These are phyloP conservation scores for Rachycentron canadum DNA, from an alignment of 2,797 vertebrate species.

Conservation along the genomic window DNA sequence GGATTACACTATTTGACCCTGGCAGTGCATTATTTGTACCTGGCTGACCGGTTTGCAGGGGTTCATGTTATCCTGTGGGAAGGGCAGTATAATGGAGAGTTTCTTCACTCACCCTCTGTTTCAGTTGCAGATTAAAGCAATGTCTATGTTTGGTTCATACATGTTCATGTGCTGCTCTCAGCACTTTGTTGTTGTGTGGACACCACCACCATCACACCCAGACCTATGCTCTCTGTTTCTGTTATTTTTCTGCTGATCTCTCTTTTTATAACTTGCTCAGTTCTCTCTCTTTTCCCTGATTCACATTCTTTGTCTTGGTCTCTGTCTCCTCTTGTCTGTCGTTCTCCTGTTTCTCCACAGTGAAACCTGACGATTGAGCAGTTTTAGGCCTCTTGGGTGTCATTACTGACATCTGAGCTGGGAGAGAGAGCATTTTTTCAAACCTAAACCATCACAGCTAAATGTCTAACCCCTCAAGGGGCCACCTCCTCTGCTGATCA, in stretches of 20 bases:
- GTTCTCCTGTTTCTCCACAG: slow-evolving; percentile 59
- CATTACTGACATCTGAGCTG: slow-evolving; percentile 72
- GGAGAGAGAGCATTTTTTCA: slow-evolving; percentile 31
- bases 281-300: slow-evolving; percentile 2
- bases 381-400: slow-evolving; percentile 71
- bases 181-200: slow-evolving; percentile 41
- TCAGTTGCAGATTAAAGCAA: slow-evolving; percentile 20
- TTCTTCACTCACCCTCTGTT: slow-evolving; percentile 29
- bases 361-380: slow-evolving; percentile 75
- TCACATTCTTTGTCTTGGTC: slow-evolving; percentile 19
- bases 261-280: neutral
- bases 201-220: neutral
- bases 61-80: slow-evolving; percentile 43
- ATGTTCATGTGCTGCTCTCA: slow-evolving; percentile 37
- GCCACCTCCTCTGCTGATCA: too few species aligned
- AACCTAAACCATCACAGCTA: too few species aligned
- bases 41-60: slow-evolving; percentile 61
- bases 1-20: slow-evolving; percentile 23
- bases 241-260: slow-evolving; percentile 23
- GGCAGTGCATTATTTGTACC: slow-evolving; percentile 40
- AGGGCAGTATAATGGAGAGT: slow-evolving; percentile 34
- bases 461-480: neutral
- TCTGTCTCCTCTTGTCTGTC: slow-evolving; percentile 16
- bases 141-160: slow-evolving; percentile 35
- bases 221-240: neutral